Evolutionary conservation across 2,113 vertebrate species (phyloP), one percentile per base, ranked within the genome.

Genomic region (Alethe diademata): DNA sequence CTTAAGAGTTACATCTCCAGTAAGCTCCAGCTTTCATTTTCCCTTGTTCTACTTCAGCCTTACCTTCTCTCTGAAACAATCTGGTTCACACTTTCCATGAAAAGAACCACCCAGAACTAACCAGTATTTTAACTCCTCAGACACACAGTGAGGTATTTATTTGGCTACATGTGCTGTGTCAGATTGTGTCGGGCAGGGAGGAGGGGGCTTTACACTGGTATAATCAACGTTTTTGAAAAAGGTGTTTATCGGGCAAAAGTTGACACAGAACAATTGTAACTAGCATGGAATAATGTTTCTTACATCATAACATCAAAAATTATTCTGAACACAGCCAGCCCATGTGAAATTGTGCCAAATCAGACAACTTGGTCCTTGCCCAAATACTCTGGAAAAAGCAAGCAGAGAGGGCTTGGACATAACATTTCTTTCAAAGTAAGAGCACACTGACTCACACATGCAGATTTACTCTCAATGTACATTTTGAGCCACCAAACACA

Each of bases 31-130:
- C 50, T 73, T 43, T 45, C 6, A 31, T 58, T 72, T 47, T 25
- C 53, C 20, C 13, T 53, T 25, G 12, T 43, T 78, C 54, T 83
- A 11, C 69, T 66, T 56, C 64, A 65, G 9, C 45, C 36, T 88
- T 56, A 42, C 12, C 47, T 42, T 47, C 19, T 9, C 81, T n/a
- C 50, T 25, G 29, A 45, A 69, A 60, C 24, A 29, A 16, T 36
- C 28, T 4, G 28, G 50, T 33, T 40, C 48, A 42, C 3, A 45
- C 1, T 19, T 57, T 1, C 22, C 15, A 14, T 0, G 1, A 53
- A 62, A 73, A 66, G 23, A 36, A 29, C 10, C 9, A 78, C 15
- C 5, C 29, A 64, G 38, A 75, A 73, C 6, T 24, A 15, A 67
- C 8, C 36, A 29, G 22, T 29, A 40, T 20, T 82, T 51, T 6